These are phyloP conservation scores for Oncorhynchus kisutch DNA, from an alignment of 2,113 vertebrate species.

Conservation along the genomic window DNA sequence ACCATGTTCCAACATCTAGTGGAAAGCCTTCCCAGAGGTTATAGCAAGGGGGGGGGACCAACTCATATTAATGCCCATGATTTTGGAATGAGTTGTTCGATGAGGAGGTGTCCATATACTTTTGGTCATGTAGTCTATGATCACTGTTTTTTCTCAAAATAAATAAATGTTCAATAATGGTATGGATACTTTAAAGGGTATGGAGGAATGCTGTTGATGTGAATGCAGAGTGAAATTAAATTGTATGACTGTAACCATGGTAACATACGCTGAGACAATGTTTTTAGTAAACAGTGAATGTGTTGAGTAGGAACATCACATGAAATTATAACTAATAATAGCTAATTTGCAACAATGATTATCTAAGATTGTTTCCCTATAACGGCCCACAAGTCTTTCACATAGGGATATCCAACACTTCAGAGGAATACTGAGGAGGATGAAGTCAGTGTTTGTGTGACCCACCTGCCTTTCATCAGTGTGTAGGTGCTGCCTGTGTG, in stretches of 20 bases:
- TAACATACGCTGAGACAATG: not conserved
- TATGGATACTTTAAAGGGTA: not conserved
- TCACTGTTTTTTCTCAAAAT: conserved; percentile 75
- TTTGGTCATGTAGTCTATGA: conserved; percentile 34
- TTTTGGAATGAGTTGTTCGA: no score
- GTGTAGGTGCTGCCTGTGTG: not conserved
- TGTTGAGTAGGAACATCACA: not conserved
- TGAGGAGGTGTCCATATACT: no score
- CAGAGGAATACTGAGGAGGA: not conserved
- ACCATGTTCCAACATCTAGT: no score
- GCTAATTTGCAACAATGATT: not conserved
- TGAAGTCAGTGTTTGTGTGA: not conserved
- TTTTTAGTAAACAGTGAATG: not conserved
- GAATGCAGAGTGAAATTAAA: not conserved
- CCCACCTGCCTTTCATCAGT: not conserved
- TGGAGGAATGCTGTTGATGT: not conserved
- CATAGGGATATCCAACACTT: not conserved
- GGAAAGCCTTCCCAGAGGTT: no score
- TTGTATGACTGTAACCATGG: conserved; percentile 17
- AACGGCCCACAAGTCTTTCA: not conserved
- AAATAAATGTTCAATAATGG: conserved; percentile 77
- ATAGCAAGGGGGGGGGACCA: no score
- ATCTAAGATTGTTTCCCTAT: not conserved
- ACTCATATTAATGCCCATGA: no score
- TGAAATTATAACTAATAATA: not conserved